Evolutionary conservation across 92 coral and sea anemone species (phyloP).

Genomic region (Montipora capitata): DNA sequence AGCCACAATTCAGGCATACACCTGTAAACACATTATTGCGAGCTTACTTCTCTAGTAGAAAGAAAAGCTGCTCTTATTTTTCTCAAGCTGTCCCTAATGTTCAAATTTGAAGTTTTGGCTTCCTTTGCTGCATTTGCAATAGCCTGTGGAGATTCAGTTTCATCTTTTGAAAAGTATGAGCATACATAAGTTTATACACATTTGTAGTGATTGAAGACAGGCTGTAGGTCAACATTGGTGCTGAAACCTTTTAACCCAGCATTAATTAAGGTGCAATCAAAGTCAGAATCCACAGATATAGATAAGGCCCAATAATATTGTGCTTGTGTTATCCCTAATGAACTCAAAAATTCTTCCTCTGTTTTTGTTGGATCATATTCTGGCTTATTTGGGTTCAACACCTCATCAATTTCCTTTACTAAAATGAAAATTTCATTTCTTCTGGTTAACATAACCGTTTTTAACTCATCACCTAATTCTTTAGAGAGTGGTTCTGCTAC

Average conservation of each 20-base stretch:
- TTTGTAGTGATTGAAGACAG: too few species aligned
- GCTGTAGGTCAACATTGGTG: conserved; percentile 47
- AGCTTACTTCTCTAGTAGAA: conserved; percentile 80
- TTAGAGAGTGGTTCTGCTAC: conserved; percentile 65
- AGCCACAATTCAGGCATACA: conserved; percentile 83
- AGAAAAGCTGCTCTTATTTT: conserved; percentile 75
- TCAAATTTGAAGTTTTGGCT: too few species aligned
- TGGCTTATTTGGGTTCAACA: conserved; percentile 15
- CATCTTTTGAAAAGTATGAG: conserved; percentile 65
- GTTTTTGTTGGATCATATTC: conserved; percentile 16
- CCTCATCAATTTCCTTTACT: not conserved
- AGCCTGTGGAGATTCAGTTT: conserved; percentile 63
- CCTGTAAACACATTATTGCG: conserved; percentile 81
- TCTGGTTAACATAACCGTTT: conserved; percentile 8
- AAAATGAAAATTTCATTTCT: conserved; percentile 19
- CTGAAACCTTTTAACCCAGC: conserved; percentile 73
- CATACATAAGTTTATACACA: conserved; percentile 68
- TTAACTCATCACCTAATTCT: conserved; percentile 12
- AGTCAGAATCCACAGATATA: conserved; percentile 65
- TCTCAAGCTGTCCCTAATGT: too few species aligned
- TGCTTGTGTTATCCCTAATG: conserved; percentile 50
- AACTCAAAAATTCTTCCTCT: conserved; percentile 50
- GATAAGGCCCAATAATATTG: conserved; percentile 73
- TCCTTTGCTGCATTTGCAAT: conserved; percentile 22
- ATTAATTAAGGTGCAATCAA: conserved; percentile 60